Evolutionary conservation across 2,888 invertebrate genomes (phyloP).

Genomic region (Brenthis hecate): DNA sequence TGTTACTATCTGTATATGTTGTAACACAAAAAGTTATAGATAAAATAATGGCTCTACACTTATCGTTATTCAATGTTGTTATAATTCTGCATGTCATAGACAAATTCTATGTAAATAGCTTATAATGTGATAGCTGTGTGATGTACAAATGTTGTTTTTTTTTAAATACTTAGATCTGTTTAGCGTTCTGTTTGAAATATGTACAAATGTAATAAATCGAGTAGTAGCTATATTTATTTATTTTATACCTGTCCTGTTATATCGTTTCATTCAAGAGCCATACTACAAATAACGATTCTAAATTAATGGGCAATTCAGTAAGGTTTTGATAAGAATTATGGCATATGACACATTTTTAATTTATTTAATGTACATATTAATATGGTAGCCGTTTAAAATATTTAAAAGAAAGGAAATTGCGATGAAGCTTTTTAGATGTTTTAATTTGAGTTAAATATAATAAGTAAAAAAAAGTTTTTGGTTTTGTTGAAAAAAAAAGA

Average conservation of each 20-base stretch:
- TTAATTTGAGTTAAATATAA: too few species aligned
- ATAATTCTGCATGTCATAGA: conserved; percentile 64
- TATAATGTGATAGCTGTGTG: conserved; percentile 44
- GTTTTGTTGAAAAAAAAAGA: too few species aligned
- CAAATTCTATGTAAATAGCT: conserved; percentile 69
- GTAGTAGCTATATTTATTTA: conserved; percentile 38
- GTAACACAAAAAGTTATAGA: conserved; percentile 53
- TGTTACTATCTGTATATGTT: conserved; percentile 67
- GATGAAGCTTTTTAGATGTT: too few species aligned
- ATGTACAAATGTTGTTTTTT: conserved; percentile 45
- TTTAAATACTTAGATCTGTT: conserved; percentile 42
- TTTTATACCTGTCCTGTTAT: conserved; percentile 10
- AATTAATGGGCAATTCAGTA: background rate
- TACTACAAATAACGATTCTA: background rate
- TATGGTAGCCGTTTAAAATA: too few species aligned
- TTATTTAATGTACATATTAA: too few species aligned
- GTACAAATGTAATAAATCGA: conserved; percentile 66
- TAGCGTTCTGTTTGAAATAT: conserved; percentile 57
- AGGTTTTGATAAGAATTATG: too few species aligned
- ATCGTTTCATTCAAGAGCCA: background rate
- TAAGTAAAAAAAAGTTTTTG: too few species aligned
- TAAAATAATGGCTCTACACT: conserved; percentile 58
- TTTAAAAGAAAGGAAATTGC: too few species aligned
- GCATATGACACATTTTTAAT: too few species aligned
- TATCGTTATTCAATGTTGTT: conserved; percentile 68